A percentile compares a stretch with the other conserved stretches of the same genome.
Conservation (phyloP, 2,888 invertebrate species). For the Drosophila kanekoi region DNA sequence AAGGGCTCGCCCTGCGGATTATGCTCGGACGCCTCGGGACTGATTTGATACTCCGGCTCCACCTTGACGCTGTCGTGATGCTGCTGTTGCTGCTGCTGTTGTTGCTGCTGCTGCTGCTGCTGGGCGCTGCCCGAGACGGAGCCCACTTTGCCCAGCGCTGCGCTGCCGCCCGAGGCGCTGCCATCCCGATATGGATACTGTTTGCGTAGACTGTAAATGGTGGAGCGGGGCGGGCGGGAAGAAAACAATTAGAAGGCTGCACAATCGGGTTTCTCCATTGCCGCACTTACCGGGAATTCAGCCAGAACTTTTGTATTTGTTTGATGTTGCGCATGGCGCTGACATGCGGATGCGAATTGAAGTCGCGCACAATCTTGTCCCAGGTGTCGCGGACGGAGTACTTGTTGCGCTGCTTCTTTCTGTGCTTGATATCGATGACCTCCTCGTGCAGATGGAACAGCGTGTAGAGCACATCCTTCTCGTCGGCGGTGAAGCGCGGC, state of each 20-base stretch:
- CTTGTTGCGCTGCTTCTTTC: conserved; percentile 83
- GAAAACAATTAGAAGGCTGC: not conserved
- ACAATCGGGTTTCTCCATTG: not conserved
- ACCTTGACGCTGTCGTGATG: conserved; percentile 77
- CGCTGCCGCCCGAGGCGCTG: conserved; percentile 31
- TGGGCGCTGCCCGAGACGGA: conserved; percentile 36
- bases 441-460: conserved; percentile 83
- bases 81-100: conserved; percentile 49
- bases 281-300: conserved; percentile 82
- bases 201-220: conserved; percentile 79
- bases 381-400: conserved; percentile 84
- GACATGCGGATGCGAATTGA: conserved; percentile 82
- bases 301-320: conserved; percentile 85
- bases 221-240: too few species aligned
- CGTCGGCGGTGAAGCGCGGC: conserved; percentile 84
- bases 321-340: conserved; percentile 83
- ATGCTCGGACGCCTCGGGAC: conserved; percentile 76
- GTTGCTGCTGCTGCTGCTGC: conserved; percentile 52
- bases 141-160: conserved; percentile 31
- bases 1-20: conserved; percentile 78
- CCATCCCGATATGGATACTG: conserved; percentile 81
- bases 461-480: conserved; percentile 83
- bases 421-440: conserved; percentile 84
- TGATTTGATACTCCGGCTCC: conserved; percentile 82
- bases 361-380: conserved; percentile 83